These are phyloP conservation scores for Lacerta viridis DNA, from an alignment of 2,797 vertebrate genomes.

Conservation along the genomic window DNA sequence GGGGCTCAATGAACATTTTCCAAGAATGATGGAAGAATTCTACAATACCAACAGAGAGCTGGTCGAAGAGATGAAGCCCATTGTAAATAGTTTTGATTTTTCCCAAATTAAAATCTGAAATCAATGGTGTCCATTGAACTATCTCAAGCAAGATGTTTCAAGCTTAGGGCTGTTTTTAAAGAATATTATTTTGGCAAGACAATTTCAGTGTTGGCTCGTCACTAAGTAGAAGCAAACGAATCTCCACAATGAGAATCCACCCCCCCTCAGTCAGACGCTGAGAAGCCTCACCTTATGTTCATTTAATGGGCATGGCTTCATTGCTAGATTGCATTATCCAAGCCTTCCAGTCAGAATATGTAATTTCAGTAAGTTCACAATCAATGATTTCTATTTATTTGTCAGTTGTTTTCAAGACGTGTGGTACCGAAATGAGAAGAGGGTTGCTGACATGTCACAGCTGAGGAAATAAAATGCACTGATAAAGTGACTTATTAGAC, in stretches of 20 bases:
- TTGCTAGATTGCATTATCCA: slow-evolving; percentile 60
- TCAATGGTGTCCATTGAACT: not conserved
- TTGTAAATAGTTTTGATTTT: not conserved
- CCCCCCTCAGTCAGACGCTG: not conserved
- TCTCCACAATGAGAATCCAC: slow-evolving; percentile 19
- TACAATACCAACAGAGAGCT: not conserved
- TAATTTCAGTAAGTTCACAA: slow-evolving; percentile 50
- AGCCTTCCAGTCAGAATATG: slow-evolving; percentile 60
- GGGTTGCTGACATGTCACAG: slow-evolving; percentile 23
- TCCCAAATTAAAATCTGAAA: slow-evolving; percentile 28
- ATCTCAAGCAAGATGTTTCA: not conserved
- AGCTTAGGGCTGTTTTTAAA: not conserved
- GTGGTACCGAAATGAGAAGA: slow-evolving; percentile 45
- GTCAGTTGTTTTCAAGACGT: slow-evolving; percentile 49
- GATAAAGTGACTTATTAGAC: slow-evolving; percentile 62
- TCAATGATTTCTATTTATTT: slow-evolving; percentile 55
- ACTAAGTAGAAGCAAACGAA: slow-evolving; percentile 33
- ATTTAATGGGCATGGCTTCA: slow-evolving; percentile 48
- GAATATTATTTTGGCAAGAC: slow-evolving; percentile 21
- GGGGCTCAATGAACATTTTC: not conserved
- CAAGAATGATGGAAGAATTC: not conserved
- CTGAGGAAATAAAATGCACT: slow-evolving; percentile 58
- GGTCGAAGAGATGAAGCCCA: slow-evolving; percentile 30
- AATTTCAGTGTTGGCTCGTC: slow-evolving; percentile 5
- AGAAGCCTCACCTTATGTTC: slow-evolving; percentile 31